Evolutionary conservation across 2,888 invertebrate species (phyloP), one percentile per base, ranked within the genome.

Genomic region (Nephrotoma guestfalica): DNA sequence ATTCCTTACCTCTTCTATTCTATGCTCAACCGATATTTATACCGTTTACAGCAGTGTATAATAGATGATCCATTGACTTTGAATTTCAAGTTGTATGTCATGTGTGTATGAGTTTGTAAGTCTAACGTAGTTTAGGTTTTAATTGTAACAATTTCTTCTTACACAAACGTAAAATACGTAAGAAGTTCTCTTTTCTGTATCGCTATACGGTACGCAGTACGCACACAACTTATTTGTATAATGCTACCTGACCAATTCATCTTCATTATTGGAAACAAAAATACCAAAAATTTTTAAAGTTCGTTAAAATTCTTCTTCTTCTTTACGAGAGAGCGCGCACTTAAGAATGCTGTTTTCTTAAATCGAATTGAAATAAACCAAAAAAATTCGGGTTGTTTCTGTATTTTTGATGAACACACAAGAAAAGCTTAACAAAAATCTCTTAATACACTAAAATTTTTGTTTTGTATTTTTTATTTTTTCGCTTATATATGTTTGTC

Each of bases 51-150:
- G 9, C 84, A 41, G 84, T 84, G 41, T 84, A 84, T n/a, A 84
- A 84, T 84, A 84, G 84, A 84, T 84, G 84, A 84, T 84, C 84
- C 84, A 84, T 84, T 84, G 84, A 84, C 42, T 42, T 41, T 41
- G 51, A 83, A 83, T 40, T 41, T 83, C 9, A 41, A 84, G 84
- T 42, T 84, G 84, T 84, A 41, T 47, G 11, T 84, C n/a, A 13
- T 11, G 84, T 84, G 13, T 9, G 40, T 9, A 83, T 83, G 9
- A 83, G 47, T 47, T 43, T 43, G 5, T 43, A 43, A 43, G 7
- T 43, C 11, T 43, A 43, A 43, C 6, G 11, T 43, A 43, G 43
- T 30, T 30, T 71, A 71, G 11, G 71, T 71, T 30, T n/a, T 6
- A 43, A 71, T 71, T 71, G 71, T 71, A 71, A 71, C 71, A 71